Evolutionary conservation across 37 sponge, comb jelly and placozoan genomes (phyloP).

Genomic region (Lycopodina hypogea): DNA sequence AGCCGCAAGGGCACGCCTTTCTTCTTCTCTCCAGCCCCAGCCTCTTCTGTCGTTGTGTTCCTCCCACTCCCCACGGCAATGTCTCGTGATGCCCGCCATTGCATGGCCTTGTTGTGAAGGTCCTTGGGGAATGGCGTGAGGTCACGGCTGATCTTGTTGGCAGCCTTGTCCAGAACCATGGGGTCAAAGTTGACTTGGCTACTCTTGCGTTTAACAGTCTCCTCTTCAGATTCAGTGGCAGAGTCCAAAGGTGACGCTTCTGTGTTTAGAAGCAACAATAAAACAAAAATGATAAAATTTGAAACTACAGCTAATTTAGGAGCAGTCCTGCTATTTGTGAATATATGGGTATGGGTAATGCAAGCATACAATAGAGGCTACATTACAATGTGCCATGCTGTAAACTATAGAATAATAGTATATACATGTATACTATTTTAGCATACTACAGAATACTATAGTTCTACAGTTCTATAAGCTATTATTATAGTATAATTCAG

Average conservation of each 20-base stretch:
- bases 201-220: not conserved
- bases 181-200: constrained; percentile 48
- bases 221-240: not conserved
- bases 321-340: too few relatives aligned
- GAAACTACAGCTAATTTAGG: too few relatives aligned
- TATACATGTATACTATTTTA: too few relatives aligned
- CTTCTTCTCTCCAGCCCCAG: not conserved
- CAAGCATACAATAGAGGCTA: too few relatives aligned
- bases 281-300: too few relatives aligned
- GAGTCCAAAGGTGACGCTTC: constrained; percentile 6
- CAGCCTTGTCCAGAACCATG: constrained; percentile 16
- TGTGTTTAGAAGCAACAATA: too few relatives aligned
- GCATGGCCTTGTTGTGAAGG: constrained; percentile 50
- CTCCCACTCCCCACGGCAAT: not conserved
- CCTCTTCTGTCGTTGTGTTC: not conserved
- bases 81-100: constrained; percentile 47
- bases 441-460: too few relatives aligned
- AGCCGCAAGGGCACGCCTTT: not conserved
- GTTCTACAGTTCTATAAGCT: too few relatives aligned
- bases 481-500: too few relatives aligned
- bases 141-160: constrained; percentile 42
- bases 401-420: too few relatives aligned
- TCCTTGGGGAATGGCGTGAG: constrained; percentile 61
- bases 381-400: too few relatives aligned
- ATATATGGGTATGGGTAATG: too few relatives aligned